phyloP scores from a whole-genome alignment of 1,140 invertebrate genomes.

The Drosophila simulans region DNA sequence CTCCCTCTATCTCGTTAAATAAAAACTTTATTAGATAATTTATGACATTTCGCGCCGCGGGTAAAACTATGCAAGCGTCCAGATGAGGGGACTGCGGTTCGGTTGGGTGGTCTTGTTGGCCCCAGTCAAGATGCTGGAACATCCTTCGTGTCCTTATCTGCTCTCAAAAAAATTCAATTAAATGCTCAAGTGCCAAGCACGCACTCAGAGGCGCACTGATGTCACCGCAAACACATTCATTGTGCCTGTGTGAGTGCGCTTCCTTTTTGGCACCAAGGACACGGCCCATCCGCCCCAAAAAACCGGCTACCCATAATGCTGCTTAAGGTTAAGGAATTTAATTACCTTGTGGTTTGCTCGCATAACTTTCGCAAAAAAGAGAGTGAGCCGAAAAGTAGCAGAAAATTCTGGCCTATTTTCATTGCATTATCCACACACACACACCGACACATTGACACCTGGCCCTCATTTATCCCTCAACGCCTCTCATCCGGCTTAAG shows the following conservation, averaged over 20 bases:
- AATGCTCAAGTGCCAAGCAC: conserved; percentile 71
- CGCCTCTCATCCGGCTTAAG: background rate
- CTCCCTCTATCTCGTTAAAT: conserved; percentile 48
- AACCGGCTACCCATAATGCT: conserved; percentile 40
- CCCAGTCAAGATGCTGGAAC: conserved; percentile 52
- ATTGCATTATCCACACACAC: conserved; percentile 29
- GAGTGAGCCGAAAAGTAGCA: conserved; percentile 25
- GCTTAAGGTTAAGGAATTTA: conserved; percentile 73
- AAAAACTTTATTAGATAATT: conserved; percentile 76
- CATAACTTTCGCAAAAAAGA: conserved; percentile 53
- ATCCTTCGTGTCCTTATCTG: conserved; percentile 44
- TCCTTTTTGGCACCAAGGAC: conserved; percentile 41
- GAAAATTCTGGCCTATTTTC: conserved; percentile 52
- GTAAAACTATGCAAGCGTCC: conserved; percentile 59
- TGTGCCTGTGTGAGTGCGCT: conserved; percentile 31
- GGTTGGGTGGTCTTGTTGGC: conserved; percentile 13
- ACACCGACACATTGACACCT: conserved; percentile 38
- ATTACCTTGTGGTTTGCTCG: conserved; percentile 66
- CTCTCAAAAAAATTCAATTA: conserved; percentile 71
- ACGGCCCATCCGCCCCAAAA: conserved; percentile 28
- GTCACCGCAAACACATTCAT: conserved; percentile 67
- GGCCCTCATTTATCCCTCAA: conserved; percentile 9
- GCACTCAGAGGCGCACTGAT: conserved; percentile 43
- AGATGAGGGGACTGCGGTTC: background rate
- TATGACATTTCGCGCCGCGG: conserved; percentile 63